Evolutionary conservation across 2,888 invertebrate genomes (phyloP).

Genomic region (Ochropleura leucogaster): DNA sequence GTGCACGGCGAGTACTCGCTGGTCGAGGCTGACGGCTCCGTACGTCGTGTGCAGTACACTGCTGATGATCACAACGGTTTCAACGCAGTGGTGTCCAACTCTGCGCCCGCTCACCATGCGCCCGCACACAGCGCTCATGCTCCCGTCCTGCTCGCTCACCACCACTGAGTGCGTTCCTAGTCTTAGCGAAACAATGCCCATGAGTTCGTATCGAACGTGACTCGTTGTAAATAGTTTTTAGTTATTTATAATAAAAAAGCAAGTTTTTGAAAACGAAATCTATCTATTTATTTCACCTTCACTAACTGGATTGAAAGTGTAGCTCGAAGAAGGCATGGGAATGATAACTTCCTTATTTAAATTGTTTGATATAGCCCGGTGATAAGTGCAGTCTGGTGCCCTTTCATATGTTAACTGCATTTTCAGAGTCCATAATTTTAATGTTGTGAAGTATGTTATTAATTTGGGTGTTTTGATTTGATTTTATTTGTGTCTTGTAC

Average conservation of each 20-base stretch:
- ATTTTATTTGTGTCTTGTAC: too few relatives aligned
- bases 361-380: neutral
- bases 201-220: conserved; percentile 45
- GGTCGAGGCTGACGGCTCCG: conserved; percentile 88
- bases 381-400: neutral
- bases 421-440: neutral
- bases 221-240: conserved; percentile 66
- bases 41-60: conserved; percentile 89
- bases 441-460: neutral
- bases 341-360: neutral
- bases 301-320: neutral
- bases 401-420: neutral
- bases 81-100: conserved; percentile 83
- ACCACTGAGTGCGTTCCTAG: conserved; percentile 68
- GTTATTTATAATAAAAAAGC: conserved; percentile 63
- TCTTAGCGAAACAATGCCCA: conserved; percentile 29
- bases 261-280: conserved; percentile 27
- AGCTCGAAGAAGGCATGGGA: too few relatives aligned
- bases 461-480: too few relatives aligned
- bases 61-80: conserved; percentile 88
- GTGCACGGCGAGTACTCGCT: conserved; percentile 90
- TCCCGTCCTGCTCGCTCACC: conserved; percentile 71
- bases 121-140: conserved; percentile 64
- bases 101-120: conserved; percentile 77
- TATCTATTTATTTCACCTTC: neutral